Base-by-base conservation (phyloP, 1,140 invertebrate genomes). In the Samia ricini region DNA sequence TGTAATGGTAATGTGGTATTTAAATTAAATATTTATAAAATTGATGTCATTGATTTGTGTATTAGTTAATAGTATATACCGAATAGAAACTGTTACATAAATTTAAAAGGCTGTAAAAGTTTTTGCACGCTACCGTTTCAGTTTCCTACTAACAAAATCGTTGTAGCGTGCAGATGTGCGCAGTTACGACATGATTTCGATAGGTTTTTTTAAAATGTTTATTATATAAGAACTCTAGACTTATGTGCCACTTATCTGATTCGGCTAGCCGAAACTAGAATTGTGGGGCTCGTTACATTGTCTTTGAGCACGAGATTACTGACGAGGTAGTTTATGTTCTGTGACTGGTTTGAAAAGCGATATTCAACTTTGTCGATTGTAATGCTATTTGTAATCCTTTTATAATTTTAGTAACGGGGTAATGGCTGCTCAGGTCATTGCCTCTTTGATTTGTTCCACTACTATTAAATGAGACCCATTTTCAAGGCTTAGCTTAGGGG, bases 61-160 rank as follows among this genome's bases (percentile, higher is more conserved):
- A n/a, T n/a, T n/a, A n/a, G n/a, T n/a, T n/a, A n/a, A n/a, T n/a
- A n/a, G n/a, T 2, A 36, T 42, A 4, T 15, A 15, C n/a, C 12
- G 12, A 42, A 42, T 42, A 42, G 33, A 42, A 42, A 42, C 33
- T 10, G 15, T 42, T 42, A 15, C 12, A 58, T 59, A 64, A 64
- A 57, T 57, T 36, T 49, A 56, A 56, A 57, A 29, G 52, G 23
- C 29, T 59, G 33, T 59, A 54, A 56, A 63, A 63, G 56, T 63
- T 63, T 56, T 57, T 57, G 61, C 57, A 57, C 42, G 59, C 26
- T 51, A 64, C 52, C 50, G 62, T 64, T 64, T 52, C 52, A 51
- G 56, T 64, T 64, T 64, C 62, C 62, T 64, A 64, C 36, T 64
- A 52, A 54, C 56, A 56, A 36, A 64, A 60, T 60, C 57, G 52